Percentiles rank a stretch among this genome's conserved stretches.
Conservation (phyloP, 2,797 vertebrate genomes). For the Acipenser transmontanus region DNA sequence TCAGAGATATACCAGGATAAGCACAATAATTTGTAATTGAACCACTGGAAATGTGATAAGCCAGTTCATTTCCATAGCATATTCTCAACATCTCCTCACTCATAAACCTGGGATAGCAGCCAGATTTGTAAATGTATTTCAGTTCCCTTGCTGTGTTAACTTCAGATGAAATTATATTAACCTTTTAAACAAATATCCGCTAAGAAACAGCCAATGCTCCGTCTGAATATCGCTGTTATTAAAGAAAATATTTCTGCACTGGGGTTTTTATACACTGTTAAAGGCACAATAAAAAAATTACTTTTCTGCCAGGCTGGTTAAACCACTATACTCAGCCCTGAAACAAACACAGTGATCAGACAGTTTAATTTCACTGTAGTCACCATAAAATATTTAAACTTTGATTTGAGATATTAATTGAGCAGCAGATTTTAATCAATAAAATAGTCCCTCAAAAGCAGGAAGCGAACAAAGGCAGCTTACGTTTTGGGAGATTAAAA, state of each 20-base stretch:
- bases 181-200: background rate
- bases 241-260: background rate
- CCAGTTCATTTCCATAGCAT: conserved; percentile 7
- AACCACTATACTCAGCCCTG: conserved; percentile 1
- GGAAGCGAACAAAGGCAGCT: too few relatives aligned
- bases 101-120: background rate
- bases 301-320: conserved; percentile 4
- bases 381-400: too few relatives aligned
- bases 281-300: background rate
- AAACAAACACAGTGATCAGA: background rate
- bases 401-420: too few relatives aligned
- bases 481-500: background rate
- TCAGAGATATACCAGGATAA: conserved; percentile 8
- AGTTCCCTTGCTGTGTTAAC: conserved; percentile 2
- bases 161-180: conserved; percentile 16
- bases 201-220: conserved; percentile 3
- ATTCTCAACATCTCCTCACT: conserved; percentile 6
- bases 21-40: conserved; percentile 4
- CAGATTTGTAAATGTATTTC: background rate
- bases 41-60: background rate
- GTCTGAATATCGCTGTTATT: conserved; percentile 11
- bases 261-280: background rate
- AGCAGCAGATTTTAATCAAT: too few relatives aligned
- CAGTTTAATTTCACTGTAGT: too few relatives aligned
- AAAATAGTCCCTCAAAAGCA: too few relatives aligned